These are phyloP conservation scores for Ostrea edulis DNA, from an alignment of 1,140 invertebrate genomes.

Conservation along the genomic window DNA sequence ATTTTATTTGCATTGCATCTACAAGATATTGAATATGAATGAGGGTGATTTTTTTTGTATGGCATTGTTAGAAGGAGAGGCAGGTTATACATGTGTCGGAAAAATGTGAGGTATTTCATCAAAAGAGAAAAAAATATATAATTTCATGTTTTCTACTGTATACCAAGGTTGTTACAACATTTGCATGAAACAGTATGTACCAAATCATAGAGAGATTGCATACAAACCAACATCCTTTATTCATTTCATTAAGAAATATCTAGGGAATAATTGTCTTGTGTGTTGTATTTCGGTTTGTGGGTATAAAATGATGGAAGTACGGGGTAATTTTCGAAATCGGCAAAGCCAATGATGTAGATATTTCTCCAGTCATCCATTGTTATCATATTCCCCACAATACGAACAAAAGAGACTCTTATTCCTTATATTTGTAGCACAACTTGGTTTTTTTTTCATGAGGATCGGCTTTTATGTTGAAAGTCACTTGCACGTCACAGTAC, in stretches of 20 bases:
- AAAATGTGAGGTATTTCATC: neutral
- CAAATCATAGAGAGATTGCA: neutral
- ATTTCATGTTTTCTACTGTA: neutral
- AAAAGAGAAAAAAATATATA: neutral
- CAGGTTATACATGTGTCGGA: neutral
- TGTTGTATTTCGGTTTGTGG: too few relatives aligned
- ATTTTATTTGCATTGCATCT: neutral
- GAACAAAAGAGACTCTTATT: too few relatives aligned
- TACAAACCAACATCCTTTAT: neutral
- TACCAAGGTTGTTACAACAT: neutral
- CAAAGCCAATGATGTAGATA: too few relatives aligned
- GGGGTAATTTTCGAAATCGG: too few relatives aligned
- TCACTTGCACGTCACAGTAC: too few relatives aligned
- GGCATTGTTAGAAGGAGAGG: neutral
- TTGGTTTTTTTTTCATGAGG: too few relatives aligned
- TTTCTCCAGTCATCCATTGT: too few relatives aligned
- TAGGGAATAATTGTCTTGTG: too few relatives aligned
- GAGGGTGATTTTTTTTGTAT: slow-evolving; percentile 1
- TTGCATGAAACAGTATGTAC: neutral
- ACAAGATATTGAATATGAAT: neutral
- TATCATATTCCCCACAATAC: too few relatives aligned
- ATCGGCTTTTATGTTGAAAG: too few relatives aligned
- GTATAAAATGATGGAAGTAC: too few relatives aligned
- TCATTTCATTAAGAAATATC: neutral
- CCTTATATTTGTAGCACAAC: too few relatives aligned